Evolutionary conservation across 2,113 vertebrate genomes (phyloP).

Genomic region (Lamprotornis superbus): DNA sequence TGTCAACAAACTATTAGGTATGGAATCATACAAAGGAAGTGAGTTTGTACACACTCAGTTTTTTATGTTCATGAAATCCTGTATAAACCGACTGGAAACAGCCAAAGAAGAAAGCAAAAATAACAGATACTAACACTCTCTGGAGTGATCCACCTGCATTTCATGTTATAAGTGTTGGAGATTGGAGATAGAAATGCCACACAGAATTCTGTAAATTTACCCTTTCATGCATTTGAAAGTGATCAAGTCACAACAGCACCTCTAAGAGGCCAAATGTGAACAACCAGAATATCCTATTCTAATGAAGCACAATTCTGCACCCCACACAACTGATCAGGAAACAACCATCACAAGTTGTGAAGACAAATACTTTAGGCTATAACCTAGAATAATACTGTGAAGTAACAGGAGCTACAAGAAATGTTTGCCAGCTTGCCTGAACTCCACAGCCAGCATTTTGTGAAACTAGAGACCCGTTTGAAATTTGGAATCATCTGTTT

Average conservation of each 20-base stretch:
- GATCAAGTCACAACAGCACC: background rate
- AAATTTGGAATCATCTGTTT: background rate
- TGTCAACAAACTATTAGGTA: background rate
- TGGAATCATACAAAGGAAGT: background rate
- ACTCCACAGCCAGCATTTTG: background rate
- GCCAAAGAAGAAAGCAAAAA: background rate
- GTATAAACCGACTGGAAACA: background rate
- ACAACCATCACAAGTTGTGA: background rate
- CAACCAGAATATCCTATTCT: background rate
- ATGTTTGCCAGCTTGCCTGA: background rate
- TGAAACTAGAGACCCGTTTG: background rate
- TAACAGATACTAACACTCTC: background rate
- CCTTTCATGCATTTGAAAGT: background rate
- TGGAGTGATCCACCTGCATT: background rate
- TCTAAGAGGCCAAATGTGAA: background rate
- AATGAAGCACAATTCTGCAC: background rate
- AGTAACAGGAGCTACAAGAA: background rate
- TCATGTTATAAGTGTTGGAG: background rate
- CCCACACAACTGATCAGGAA: background rate
- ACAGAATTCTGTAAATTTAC: background rate
- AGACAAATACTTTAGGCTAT: background rate
- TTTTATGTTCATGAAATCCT: background rate
- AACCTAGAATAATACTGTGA: background rate
- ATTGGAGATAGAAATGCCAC: background rate
- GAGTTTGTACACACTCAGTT: background rate